Evolutionary conservation across 2,113 vertebrate species (phyloP), one percentile per base, ranked within the genome.

Genomic region (Cinclus mexicanus): DNA sequence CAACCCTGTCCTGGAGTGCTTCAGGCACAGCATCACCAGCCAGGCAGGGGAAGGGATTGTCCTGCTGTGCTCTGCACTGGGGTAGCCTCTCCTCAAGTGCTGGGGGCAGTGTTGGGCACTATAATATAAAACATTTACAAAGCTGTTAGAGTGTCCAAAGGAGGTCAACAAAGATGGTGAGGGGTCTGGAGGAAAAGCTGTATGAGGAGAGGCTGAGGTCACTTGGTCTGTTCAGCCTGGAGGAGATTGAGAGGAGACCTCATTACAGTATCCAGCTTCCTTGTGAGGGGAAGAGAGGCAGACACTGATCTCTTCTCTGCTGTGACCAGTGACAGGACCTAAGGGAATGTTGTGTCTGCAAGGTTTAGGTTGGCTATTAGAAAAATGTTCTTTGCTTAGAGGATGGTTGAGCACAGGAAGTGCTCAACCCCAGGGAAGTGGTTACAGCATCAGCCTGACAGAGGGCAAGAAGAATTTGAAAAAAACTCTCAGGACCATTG

Each of bases 1-100:
- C 12, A n/a, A 0, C 7, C 3, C 0, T 87, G 13, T n/a, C 29
- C 39, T 41, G 29, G 13, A 7, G 3, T 0, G 2, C n/a, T 29
- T 21, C 47, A 61, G 10, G 19, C 15, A 39, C 47, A 44, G 6
- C 37, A n/a, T 53, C 0, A 0, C 72, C 72, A n/a, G 5, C 33
- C 0, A 0, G 15, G 19, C 6, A 15, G 29, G 20, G 41, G 47
- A 61, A 19, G 10, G 19, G n/a, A n/a, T 41, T 61, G 29, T 55
- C 4, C 10, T 0, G 1, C 24, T 29, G 41, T 39, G 28, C 74
- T 39, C n/a, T 46, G 39, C 3, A 0, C 47, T 69, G 23, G 14
- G 15, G 3, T 1, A 0, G 10, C 19, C 24, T 63, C 29, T n/a
- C 10, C 20, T 87, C 1, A 0, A 41, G 17, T 21, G 7, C 17